A percentile compares a stretch with the other conserved stretches of the same genome.
Conservation (phyloP, 2,797 vertebrate species). For the Poeciliopsis paucimaculata region DNA sequence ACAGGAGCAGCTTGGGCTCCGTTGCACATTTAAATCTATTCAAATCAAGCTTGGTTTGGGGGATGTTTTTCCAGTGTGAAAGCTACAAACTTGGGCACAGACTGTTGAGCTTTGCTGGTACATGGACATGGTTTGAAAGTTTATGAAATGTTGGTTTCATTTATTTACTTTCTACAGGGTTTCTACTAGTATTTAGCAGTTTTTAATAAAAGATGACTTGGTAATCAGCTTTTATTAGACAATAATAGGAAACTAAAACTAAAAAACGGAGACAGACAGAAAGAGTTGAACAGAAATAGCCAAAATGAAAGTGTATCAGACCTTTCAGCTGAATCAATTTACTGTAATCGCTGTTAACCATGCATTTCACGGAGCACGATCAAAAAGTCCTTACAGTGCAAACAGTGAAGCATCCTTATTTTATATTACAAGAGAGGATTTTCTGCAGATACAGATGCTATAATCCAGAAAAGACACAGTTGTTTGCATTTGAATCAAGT, state of each 20-base stretch:
- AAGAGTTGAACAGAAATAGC: conserved; percentile 13
- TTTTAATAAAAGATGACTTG: neutral
- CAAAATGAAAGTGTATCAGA: conserved; percentile 18
- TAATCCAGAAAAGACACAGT: conserved; percentile 7
- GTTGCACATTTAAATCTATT: conserved; percentile 70
- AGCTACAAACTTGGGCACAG: conserved; percentile 21
- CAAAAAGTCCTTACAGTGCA: conserved; percentile 38
- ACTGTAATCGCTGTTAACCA: conserved; percentile 26
- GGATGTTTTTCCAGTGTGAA: conserved; percentile 15
- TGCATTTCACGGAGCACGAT: conserved; percentile 45
- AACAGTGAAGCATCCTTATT: neutral
- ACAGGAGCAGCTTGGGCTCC: conserved; percentile 31
- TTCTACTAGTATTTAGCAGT: conserved; percentile 21
- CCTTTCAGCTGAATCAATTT: conserved; percentile 50
- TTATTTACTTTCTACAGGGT: conserved; percentile 8
- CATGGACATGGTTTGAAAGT: conserved; percentile 26
- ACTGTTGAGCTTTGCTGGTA: conserved; percentile 13
- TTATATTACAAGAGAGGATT: conserved; percentile 24
- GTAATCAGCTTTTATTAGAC: conserved; percentile 31
- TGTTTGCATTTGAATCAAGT: conserved; percentile 2
- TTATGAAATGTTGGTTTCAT: neutral
- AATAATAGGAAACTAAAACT: conserved; percentile 15
- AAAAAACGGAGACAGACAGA: conserved; percentile 12
- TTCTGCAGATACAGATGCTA: neutral
- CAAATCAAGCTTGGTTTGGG: conserved; percentile 52